Evolutionary conservation across 2,797 vertebrate genomes (phyloP).

Genomic region (Lycodopsis pacificus): DNA sequence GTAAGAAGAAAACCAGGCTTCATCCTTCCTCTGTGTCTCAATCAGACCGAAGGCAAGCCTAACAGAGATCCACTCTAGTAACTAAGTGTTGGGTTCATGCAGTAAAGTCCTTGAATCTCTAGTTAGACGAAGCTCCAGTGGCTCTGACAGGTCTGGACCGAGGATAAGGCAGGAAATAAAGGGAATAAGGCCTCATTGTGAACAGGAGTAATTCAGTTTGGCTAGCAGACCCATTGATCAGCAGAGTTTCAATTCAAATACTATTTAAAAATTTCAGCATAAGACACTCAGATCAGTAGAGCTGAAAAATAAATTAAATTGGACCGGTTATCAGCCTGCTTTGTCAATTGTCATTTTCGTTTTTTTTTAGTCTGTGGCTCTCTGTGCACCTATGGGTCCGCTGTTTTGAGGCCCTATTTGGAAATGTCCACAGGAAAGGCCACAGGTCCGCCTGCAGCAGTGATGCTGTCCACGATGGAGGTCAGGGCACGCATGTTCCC

Average conservation of each 20-base stretch:
- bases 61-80: conserved; percentile 54
- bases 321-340: conserved; percentile 29
- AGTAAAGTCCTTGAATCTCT: conserved; percentile 63
- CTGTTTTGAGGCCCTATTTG: conserved; percentile 73
- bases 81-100: conserved; percentile 70
- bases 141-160: conserved; percentile 58
- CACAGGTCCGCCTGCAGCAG: conserved; percentile 84
- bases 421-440: conserved; percentile 87
- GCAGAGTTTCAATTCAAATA: conserved; percentile 41
- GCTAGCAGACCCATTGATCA: conserved; percentile 45
- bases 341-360: conserved; percentile 34
- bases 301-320: conserved; percentile 46
- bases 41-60: conserved; percentile 34
- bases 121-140: conserved; percentile 37
- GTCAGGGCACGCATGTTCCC: conserved; percentile 92
- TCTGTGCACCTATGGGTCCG: conserved; percentile 44
- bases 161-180: conserved; percentile 65
- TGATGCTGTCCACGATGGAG: conserved; percentile 95
- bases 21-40: conserved; percentile 57
- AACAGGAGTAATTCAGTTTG: conserved; percentile 67
- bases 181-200: conserved; percentile 67
- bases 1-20: conserved; percentile 69
- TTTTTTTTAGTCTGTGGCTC: conserved; percentile 22
- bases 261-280: conserved; percentile 45
- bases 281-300: conserved; percentile 56